Conservation (phyloP, 2,113 vertebrate genomes). For the Bambusicola thoracicus region DNA sequence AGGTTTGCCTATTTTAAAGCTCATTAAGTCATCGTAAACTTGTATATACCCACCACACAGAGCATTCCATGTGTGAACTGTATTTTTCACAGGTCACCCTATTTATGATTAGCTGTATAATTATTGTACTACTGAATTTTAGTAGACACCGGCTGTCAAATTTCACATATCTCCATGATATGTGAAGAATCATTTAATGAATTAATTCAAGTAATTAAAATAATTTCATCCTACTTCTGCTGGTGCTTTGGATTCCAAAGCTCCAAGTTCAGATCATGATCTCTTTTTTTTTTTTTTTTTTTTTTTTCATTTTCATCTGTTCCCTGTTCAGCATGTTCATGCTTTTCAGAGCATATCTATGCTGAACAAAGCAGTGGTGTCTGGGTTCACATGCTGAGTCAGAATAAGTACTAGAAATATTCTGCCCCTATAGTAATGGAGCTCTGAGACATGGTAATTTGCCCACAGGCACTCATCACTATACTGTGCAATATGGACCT, state of each 20-base stretch:
- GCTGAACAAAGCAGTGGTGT: background rate
- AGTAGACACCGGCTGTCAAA: background rate
- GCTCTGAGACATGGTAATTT: background rate
- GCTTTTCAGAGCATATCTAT: background rate
- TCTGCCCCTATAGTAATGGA: background rate
- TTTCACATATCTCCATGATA: background rate
- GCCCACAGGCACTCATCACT: background rate
- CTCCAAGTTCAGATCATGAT: background rate
- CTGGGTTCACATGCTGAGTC: background rate
- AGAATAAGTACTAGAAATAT: background rate
- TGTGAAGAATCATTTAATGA: background rate
- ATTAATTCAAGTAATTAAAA: background rate
- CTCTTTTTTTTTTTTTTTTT: background rate
- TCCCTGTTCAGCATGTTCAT: background rate
- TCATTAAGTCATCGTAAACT: background rate
- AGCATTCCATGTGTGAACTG: background rate
- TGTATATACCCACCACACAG: too few species aligned
- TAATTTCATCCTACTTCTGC: background rate
- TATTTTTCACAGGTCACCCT: background rate
- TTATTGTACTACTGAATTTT: background rate
- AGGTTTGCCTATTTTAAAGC: background rate
- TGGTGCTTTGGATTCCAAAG: background rate
- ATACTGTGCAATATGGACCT: fast-evolving
- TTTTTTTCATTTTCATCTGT: background rate
- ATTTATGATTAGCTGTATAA: background rate